Base-by-base conservation (phyloP, 2,888 invertebrate genomes). In the Piscicola geometra region DNA sequence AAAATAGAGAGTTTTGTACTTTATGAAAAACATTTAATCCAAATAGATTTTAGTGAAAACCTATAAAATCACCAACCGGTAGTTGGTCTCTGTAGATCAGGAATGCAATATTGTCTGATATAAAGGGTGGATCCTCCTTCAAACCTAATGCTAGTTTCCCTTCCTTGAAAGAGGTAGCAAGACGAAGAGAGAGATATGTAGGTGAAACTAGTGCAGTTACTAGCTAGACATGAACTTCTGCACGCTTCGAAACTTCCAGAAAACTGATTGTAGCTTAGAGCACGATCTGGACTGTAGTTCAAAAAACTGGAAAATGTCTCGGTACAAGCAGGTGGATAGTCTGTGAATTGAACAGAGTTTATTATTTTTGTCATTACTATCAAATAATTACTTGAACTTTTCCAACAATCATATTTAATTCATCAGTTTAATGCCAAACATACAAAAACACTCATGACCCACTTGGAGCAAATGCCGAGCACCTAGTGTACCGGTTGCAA, bases 51-150 rank as follows among this genome's bases (percentile, higher is more conserved):
- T n/a, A n/a, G n/a, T n/a, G n/a, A n/a, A n/a, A n/a, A n/a, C n/a
- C n/a, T n/a, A n/a, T n/a, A n/a, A n/a, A n/a, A n/a, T n/a, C 2
- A 21, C 67, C 64, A 50, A 73, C 76, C 56, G 25, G 73, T 35
- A 32, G 77, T 77, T 30, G 75, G 76, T 25, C 33, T 9, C 18
- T 15, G 52, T 1, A 47, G 32, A 50, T 60, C 36, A 32, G 36
- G 12, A 33, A 75, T 35, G 35, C 77, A 77, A 33, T 56, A 60
- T 30, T 75, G 50, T 56, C 77, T 75, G 33, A 71, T 67, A 47
- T 75, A 77, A 1, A 77, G 67, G 64, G 33, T 73, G 21, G 64
- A 47, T 35, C 64, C 60, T 18, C 35, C 21, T 64, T 73, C 1
- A 33, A 35, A n/a, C n/a, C 15, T n/a, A 0, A 73, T 73, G 12